Conservation (phyloP, 2,797 vertebrate genomes). For the Brotogeris chrysoptera region DNA sequence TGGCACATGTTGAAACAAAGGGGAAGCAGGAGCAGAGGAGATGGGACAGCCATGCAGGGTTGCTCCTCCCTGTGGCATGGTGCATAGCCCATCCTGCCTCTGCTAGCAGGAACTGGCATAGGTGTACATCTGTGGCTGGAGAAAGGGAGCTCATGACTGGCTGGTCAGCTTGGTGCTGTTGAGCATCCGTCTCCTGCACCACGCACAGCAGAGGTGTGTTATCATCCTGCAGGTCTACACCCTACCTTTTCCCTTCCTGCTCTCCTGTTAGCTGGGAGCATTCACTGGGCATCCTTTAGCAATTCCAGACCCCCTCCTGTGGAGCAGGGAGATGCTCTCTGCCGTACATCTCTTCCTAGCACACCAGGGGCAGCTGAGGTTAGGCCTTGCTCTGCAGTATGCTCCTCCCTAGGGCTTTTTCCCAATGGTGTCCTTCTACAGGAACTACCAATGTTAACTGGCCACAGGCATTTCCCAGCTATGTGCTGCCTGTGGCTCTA, state of each 20-base stretch:
- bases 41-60: accelerated
- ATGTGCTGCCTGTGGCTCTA: accelerated
- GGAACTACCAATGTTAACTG: not conserved
- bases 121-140: not conserved
- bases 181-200: not conserved
- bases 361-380: accelerated
- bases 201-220: not conserved
- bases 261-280: not conserved
- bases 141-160: not conserved
- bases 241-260: not conserved
- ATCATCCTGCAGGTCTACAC: not conserved
- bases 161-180: accelerated
- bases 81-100: not conserved
- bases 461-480: accelerated
- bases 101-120: accelerated
- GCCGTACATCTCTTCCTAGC: not conserved
- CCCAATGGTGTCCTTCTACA: not conserved
- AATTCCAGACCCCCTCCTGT: not conserved
- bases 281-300: not conserved
- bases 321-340: not conserved
- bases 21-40: not conserved
- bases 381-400: not conserved
- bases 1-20: not conserved
- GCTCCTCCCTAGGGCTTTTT: not conserved
- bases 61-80: not conserved